These are phyloP conservation scores for Falco biarmicus DNA, from an alignment of 2,797 vertebrate genomes.

Conservation along the genomic window DNA sequence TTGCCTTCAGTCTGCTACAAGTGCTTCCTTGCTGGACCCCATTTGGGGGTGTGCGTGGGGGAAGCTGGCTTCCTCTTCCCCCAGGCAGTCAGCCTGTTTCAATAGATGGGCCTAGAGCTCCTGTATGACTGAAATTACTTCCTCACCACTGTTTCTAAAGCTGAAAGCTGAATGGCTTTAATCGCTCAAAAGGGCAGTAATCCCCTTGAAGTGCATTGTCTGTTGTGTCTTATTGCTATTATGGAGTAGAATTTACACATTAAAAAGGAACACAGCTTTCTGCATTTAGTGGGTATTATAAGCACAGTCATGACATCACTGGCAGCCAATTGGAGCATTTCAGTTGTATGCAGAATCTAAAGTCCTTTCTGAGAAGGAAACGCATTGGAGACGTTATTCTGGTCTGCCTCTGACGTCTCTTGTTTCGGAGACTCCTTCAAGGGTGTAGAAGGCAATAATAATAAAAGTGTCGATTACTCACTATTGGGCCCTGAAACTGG, in stretches of 20 bases:
- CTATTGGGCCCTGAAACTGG: slow-evolving; percentile 8
- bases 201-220: slow-evolving; percentile 53
- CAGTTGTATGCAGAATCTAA: neutral
- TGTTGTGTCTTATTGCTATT: slow-evolving; percentile 46
- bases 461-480: neutral
- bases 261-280: slow-evolving; percentile 67
- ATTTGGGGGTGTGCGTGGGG: neutral
- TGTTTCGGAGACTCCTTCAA: slow-evolving; percentile 38
- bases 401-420: slow-evolving; percentile 17
- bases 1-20: neutral
- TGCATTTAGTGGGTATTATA: slow-evolving; percentile 64
- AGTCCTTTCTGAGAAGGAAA: slow-evolving; percentile 53
- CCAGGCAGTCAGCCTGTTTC: slow-evolving; percentile 30
- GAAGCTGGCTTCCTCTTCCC: slow-evolving; percentile 16
- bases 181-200: slow-evolving; percentile 43
- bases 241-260: slow-evolving; percentile 56
- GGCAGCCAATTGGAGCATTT: slow-evolving; percentile 21
- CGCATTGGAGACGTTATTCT: slow-evolving; percentile 27
- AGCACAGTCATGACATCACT: slow-evolving; percentile 46
- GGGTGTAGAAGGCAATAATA: slow-evolving; percentile 30
- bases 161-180: slow-evolving; percentile 57
- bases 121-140: slow-evolving; percentile 53
- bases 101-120: slow-evolving; percentile 30
- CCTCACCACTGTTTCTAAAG: slow-evolving; percentile 38
- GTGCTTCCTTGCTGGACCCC: slow-evolving; percentile 3